Evolutionary conservation across 2,113 vertebrate species (phyloP).

Genomic region (Acrocephalus kingi): DNA sequence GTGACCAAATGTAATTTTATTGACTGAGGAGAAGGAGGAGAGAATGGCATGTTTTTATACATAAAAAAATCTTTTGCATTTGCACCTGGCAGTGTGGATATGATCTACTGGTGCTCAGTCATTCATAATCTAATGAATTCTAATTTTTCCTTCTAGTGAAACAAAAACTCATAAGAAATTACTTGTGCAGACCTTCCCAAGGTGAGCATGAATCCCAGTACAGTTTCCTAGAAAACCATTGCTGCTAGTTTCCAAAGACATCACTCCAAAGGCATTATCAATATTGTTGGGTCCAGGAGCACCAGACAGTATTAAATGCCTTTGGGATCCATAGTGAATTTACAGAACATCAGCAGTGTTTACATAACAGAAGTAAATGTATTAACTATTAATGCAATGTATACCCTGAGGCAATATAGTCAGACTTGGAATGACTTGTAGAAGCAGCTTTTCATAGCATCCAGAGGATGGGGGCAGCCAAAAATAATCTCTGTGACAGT

Average conservation of each 20-base stretch:
- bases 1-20: not conserved
- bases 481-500: conserved; percentile 36
- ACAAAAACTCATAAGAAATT: not conserved
- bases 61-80: not conserved
- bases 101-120: not conserved
- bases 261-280: not conserved
- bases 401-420: not conserved
- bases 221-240: not conserved
- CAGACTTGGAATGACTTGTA: not conserved
- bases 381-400: not conserved
- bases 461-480: not conserved
- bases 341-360: not conserved
- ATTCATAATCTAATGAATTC: not conserved
- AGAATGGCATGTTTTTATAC: not conserved
- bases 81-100: not conserved
- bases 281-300: not conserved
- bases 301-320: not conserved
- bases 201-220: not conserved
- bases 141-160: not conserved
- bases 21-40: not conserved
- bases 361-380: not conserved
- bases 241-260: not conserved
- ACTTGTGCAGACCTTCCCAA: not conserved
- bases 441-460: not conserved
- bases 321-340: not conserved